A percentile compares a stretch with the other conserved stretches of the same genome.
Evolutionary conservation across 64 coral and sea anemone species (phyloP).

Genomic region (Astreopora myriophthalma): DNA sequence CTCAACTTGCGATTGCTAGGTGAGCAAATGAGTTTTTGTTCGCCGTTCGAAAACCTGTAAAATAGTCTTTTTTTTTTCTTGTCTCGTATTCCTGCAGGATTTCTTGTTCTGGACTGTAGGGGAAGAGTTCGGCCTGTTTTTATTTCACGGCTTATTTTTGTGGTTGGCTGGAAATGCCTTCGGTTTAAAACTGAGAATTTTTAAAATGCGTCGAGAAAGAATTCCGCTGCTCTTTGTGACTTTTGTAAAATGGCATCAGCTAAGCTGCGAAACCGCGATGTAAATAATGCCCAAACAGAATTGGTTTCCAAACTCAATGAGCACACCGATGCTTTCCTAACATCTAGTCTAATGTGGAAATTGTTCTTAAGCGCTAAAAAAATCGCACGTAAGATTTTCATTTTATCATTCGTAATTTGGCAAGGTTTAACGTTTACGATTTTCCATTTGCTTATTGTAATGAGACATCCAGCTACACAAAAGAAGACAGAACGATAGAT

Average conservation of each 20-base stretch:
- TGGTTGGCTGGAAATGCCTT: background rate
- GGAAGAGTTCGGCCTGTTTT: background rate
- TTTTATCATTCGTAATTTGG: background rate
- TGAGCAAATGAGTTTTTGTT: background rate
- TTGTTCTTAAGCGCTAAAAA: background rate
- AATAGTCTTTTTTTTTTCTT: background rate
- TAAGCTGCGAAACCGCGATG: slow-evolving; percentile 70
- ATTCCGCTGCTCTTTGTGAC: slow-evolving; percentile 32
- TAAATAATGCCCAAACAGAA: slow-evolving; percentile 25
- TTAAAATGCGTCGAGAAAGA: slow-evolving; percentile 2
- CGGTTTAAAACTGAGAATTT: background rate
- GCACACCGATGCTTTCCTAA: background rate
- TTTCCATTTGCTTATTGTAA: background rate
- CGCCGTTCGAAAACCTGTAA: background rate
- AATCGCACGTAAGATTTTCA: background rate
- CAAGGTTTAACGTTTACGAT: background rate
- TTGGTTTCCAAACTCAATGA: background rate
- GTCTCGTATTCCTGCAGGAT: background rate
- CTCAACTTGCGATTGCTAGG: background rate
- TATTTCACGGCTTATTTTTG: background rate
- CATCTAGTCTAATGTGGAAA: no score
- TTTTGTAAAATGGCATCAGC: slow-evolving; percentile 65
- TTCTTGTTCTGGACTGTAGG: background rate
- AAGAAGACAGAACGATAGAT: background rate
- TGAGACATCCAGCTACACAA: background rate